Evolutionary conservation across 2,888 invertebrate genomes (phyloP).

Genomic region (Sphaerophoria taeniata): DNA sequence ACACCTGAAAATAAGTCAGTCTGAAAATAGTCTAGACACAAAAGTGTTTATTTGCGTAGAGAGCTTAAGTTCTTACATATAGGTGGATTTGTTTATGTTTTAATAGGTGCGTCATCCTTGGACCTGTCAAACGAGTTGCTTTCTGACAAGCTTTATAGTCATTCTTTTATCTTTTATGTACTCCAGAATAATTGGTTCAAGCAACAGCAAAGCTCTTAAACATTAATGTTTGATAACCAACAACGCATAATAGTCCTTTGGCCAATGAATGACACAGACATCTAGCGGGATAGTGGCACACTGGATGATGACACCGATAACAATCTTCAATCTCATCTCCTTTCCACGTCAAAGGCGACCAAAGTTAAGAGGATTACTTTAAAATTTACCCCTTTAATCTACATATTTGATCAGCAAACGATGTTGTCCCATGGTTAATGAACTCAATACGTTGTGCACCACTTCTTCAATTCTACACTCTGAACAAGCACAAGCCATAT

Average conservation of each 20-base stretch:
- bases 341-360: conserved; percentile 33
- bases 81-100: too few relatives aligned
- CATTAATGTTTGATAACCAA: too few relatives aligned
- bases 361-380: conserved; percentile 56
- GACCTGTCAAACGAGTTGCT: too few relatives aligned
- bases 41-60: too few relatives aligned
- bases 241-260: too few relatives aligned
- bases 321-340: conserved; percentile 1
- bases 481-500: background rate
- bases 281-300: background rate
- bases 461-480: too few relatives aligned
- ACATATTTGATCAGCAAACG: conserved; percentile 72
- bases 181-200: too few relatives aligned
- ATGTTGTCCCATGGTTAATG: conserved; percentile 65
- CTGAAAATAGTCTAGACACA: background rate
- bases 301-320: conserved; percentile 43
- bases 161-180: too few relatives aligned
- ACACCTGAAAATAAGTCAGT: background rate
- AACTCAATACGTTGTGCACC: conserved; percentile 18
- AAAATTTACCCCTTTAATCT: conserved; percentile 69
- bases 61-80: too few relatives aligned
- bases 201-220: too few relatives aligned
- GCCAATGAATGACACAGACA: background rate
- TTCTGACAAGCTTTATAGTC: too few relatives aligned
- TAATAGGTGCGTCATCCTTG: too few relatives aligned